Base-by-base conservation (phyloP, 2,113 vertebrate genomes). In the Monarcha castaneiventris region DNA sequence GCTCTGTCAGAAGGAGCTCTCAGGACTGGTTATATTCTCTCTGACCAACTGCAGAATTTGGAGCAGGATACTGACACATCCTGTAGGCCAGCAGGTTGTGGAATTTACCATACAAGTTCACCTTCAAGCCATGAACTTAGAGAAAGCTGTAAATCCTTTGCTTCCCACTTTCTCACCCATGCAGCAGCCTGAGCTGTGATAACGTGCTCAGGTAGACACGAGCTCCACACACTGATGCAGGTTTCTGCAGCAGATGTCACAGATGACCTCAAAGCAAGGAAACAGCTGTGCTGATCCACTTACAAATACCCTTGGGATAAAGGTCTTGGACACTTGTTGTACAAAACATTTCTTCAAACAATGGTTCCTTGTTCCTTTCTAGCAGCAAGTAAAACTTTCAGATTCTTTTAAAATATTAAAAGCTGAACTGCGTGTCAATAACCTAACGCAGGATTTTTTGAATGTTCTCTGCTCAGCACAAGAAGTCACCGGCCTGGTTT, bases 201-300 rank as follows among this genome's bases (percentile, higher is more conserved):
- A 27, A 19, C 4, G n/a, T 6, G 2, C 84, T 75, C 94, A 95
- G 95, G 97, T 97, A 91, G 71, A 19, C 15, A 56, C 0, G 16
- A 76, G 56, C 55, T 41, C 75, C 78, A 19, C 4, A 5, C 62
- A 21, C 43, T 18, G 84, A 16, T 64, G 71, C 94, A 92, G 83
- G 89, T 96, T 96, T 95, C 54, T 55, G 88, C 92, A 96, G 97
- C 97, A 97, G 97, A 97, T 97, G 97, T 96, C 97, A 43, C 92
- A 84, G 79, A 94, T 96, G 94, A 93, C 91, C 95, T 94, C 96
- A 69, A 91, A 97, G 95, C 94, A 94, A 77, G 23, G 63, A 75
- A 95, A 96, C 97, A 97, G 95, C 94, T 97, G 96, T 83, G 89
- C 94, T 74, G 67, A 89, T 87, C 93, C 92, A 88, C 94, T 97